Evolutionary conservation across 2,797 vertebrate species (phyloP), one percentile per base, ranked within the genome.

Genomic region (Discoglossus pictus): DNA sequence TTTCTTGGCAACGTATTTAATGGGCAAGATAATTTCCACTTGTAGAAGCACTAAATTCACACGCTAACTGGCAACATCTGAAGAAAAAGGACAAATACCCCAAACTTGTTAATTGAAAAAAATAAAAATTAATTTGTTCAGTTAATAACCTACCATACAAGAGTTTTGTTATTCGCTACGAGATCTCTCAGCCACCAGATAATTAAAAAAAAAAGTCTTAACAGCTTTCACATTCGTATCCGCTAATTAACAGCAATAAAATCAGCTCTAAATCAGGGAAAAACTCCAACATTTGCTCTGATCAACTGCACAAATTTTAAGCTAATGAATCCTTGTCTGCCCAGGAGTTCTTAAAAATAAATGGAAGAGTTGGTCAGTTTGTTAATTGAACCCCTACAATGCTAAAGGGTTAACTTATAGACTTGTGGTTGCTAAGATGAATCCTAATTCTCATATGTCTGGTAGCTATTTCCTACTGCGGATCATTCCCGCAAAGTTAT

Each of bases 171-270:
- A 73, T 75, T 66, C 43, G 53, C 69, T 78, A 48, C 18, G 75
- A 52, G 76, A 75, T 79, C 47, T 70, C 50, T 51, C 51, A 78
- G 60, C 66, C 68, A 79, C 80, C 53, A 73, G 65, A 75, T 84
- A 83, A 84, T 85, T 81, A 79, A 80, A 31, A 18, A 27, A 16
- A 62, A 64, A 79, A 80, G 75, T 78, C 0, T 0, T 78, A 83
- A 79, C 72, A 73, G 77, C 82, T 82, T 83, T 77, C 72, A 76
- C 76, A 76, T 83, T 83, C 75, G 27, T 59, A 56, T 76, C 79
- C 76, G 67, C 81, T 85, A 84, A 85, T 86, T 85, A 85, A 79
- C 81, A 80, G 75, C 81, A 79, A 80, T 86, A 83, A 84, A 79
- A 74, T 63, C 74, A 66, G 65, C 73, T 75, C 75, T 82, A 83